A percentile compares a stretch with the other conserved stretches of the same genome.
Evolutionary conservation across 2,113 vertebrate species (phyloP).

Genomic region (Chinchilla lanigera): DNA sequence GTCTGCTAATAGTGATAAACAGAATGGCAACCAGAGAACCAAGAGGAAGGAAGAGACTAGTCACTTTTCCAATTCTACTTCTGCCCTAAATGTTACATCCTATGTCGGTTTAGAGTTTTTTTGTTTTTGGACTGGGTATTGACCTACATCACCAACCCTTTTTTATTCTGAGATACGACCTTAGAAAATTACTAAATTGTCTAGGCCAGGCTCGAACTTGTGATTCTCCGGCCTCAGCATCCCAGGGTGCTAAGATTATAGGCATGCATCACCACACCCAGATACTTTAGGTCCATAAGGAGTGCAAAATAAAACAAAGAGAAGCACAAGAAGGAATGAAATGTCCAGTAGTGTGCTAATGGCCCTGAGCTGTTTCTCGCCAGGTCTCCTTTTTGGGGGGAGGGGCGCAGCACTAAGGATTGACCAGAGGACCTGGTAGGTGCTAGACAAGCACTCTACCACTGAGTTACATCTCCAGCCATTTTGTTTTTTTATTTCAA

Average conservation of each 20-base stretch:
- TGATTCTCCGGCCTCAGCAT: not conserved
- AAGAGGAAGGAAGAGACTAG: not conserved
- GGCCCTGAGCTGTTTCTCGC: not conserved
- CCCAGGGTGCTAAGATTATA: not conserved
- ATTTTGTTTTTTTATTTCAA: not conserved
- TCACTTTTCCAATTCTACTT: not conserved
- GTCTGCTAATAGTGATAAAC: not conserved
- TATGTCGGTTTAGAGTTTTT: not conserved
- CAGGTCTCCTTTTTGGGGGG: not conserved
- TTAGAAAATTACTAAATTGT: not conserved
- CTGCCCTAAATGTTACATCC: not conserved
- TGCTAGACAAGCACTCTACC: not conserved
- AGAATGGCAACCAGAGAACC: not conserved
- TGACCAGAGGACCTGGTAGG: not conserved
- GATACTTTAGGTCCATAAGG: not conserved
- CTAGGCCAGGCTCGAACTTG: not conserved
- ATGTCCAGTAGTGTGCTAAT: not conserved
- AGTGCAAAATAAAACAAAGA: not conserved
- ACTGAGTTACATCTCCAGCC: not conserved
- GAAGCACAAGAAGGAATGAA: not conserved
- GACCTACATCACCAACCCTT: not conserved
- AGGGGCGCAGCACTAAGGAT: not conserved
- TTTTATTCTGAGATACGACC: not conserved
- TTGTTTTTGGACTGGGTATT: not conserved
- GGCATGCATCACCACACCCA: not conserved